Evolutionary conservation across 2,797 vertebrate species (phyloP).

Genomic region (Aplochiton taeniatus): DNA sequence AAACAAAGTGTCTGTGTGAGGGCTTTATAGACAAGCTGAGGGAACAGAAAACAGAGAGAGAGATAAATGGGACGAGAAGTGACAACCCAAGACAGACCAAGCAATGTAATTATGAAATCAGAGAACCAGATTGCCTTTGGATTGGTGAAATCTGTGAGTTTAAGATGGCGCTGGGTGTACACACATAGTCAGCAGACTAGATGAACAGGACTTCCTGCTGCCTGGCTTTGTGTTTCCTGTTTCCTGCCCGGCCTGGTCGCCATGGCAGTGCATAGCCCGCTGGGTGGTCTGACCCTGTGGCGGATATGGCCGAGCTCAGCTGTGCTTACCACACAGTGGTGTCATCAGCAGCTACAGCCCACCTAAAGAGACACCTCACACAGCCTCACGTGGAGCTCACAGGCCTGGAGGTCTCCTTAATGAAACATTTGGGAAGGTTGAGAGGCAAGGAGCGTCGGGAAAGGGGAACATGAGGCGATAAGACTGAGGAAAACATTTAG

Average conservation of each 20-base stretch:
- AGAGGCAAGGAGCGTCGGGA: slow-evolving; percentile 43
- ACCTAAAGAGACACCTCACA: slow-evolving; percentile 69
- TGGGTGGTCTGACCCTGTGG: slow-evolving; percentile 71
- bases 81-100: slow-evolving; percentile 18
- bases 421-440: slow-evolving; percentile 71
- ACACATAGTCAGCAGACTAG: slow-evolving; percentile 46
- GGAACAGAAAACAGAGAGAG: slow-evolving; percentile 41
- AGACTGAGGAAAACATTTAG: slow-evolving; percentile 69
- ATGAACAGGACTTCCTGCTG: slow-evolving; percentile 73
- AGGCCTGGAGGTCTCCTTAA: slow-evolving; percentile 71
- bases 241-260: slow-evolving; percentile 68
- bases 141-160: neutral
- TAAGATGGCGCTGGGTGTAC: slow-evolving; percentile 57
- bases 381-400: slow-evolving; percentile 59
- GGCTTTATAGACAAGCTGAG: slow-evolving; percentile 63
- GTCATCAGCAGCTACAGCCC: slow-evolving; percentile 67
- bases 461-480: slow-evolving; percentile 56
- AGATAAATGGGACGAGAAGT: slow-evolving; percentile 9
- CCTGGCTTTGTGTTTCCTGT: slow-evolving; percentile 73
- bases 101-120: slow-evolving; percentile 30
- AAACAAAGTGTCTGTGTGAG: slow-evolving; percentile 65
- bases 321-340: slow-evolving; percentile 67
- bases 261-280: slow-evolving; percentile 59
- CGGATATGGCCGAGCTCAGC: slow-evolving; percentile 51
- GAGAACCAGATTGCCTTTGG: slow-evolving; percentile 3